Percentiles rank a stretch among this genome's conserved stretches.
These are phyloP conservation scores for Dastarcus helophoroides DNA, from an alignment of 2,888 invertebrate genomes.

Conservation along the genomic window DNA sequence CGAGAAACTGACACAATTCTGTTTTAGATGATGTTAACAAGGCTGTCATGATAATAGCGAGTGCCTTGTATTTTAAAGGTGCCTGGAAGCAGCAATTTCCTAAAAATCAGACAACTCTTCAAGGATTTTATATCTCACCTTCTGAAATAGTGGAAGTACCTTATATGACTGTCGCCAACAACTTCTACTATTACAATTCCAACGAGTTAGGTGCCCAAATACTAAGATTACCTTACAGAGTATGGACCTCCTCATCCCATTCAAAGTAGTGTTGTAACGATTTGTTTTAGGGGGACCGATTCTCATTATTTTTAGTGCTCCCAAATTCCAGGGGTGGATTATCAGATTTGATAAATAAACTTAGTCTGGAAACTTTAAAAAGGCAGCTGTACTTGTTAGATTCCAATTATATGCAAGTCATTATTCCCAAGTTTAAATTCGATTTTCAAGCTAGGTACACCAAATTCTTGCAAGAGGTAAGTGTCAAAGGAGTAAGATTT, in stretches of 20 bases:
- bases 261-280: not conserved
- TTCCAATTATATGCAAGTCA: conserved; percentile 47
- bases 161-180: conserved; percentile 59
- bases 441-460: conserved; percentile 54
- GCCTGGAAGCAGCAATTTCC: conserved; percentile 62
- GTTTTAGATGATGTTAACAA: conserved; percentile 46
- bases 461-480: conserved; percentile 49
- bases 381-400: conserved; percentile 48
- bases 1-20: not conserved
- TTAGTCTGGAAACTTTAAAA: conserved; percentile 46
- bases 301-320: conserved; percentile 60
- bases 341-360: conserved; percentile 43
- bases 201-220: conserved; percentile 55
- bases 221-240: conserved; percentile 60
- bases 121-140: conserved; percentile 48
- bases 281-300: conserved; percentile 52
- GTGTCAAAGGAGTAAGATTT: conserved; percentile 13
- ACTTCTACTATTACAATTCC: conserved; percentile 54
- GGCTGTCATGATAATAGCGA: conserved; percentile 54
- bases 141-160: conserved; percentile 39
- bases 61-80: conserved; percentile 73
- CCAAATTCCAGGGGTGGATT: conserved; percentile 56
- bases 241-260: conserved; percentile 30
- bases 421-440: conserved; percentile 64
- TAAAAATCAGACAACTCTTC: conserved; percentile 45